Evolutionary conservation across 1,140 invertebrate genomes (phyloP), one percentile per base, ranked within the genome.

Genomic region (Caerostris darwini): DNA sequence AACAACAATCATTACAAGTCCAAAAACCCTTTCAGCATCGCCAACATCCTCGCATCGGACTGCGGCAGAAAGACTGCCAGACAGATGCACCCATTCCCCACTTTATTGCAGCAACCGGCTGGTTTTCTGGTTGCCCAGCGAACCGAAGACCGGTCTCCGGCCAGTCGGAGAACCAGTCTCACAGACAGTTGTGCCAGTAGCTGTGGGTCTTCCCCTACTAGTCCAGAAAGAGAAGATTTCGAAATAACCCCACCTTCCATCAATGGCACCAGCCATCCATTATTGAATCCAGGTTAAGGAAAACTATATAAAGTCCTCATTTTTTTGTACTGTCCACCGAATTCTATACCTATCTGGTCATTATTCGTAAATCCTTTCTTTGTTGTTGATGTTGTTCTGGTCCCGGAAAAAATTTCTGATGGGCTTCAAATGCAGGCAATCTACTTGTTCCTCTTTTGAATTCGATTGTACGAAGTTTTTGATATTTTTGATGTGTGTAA

Each of bases 21-120:
- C 59, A 64, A 88, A 53, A 94, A 88, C 61, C 94, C 83, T n/a
- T 94, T 92, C 56, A 94, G 94, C 64, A 94, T 94, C 12, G 94
- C 89, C 81, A 91, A 94, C 83, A 94, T 94, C 90, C 69, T 94
- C 5, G 81, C 94, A 6, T 87, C 94, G 2, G 89, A 90, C 53
- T 67, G 93, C 82, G 14, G 81, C 10, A 54, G 86, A 34, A 67
- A 83, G n/a, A 57, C 19, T 5, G 56, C 57, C 53, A 17, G 59
- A 6, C 77, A 82, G 7, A 17, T 83, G 19, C 93, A 58, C 50
- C 77, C 71, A 14, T 53, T 17, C 19, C 56, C 50, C 34, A 56
- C 92, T 7, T 4, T 56, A n/a, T 12, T 93, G n/a, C 61, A 88
- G 12, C 93, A 94, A 85, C 93, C 93, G 14, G 93, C 93, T 17